phyloP scores from a whole-genome alignment of 2,888 invertebrate species.

The Phaedon cochleariae region DNA sequence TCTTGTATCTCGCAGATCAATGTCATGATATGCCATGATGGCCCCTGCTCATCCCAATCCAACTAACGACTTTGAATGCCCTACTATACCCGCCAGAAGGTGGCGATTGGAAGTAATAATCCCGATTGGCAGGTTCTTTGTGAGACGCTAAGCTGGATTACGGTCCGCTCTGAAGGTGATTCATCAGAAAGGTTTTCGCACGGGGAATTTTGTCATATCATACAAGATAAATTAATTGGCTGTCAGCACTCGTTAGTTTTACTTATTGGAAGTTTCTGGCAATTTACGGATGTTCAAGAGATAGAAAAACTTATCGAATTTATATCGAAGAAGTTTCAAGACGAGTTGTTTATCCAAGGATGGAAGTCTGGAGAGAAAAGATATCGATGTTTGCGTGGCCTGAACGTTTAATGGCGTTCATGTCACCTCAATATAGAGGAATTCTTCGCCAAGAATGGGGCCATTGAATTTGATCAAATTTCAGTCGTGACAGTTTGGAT shows the following conservation, averaged over 20 bases:
- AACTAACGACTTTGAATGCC: background rate
- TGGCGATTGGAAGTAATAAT: constrained; percentile 33
- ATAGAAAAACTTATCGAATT: background rate
- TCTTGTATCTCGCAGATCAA: background rate
- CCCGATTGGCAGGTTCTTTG: constrained; percentile 43
- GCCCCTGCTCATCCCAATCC: background rate
- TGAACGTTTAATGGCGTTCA: background rate
- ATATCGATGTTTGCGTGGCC: background rate
- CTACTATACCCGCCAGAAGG: constrained; percentile 5
- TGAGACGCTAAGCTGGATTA: constrained; percentile 39
- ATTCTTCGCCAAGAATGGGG: no score
- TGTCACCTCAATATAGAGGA: no score
- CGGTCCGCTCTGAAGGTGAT: constrained; percentile 31
- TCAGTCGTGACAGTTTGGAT: no score
- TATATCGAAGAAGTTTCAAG: background rate
- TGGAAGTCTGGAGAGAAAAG: background rate
- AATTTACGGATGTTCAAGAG: background rate
- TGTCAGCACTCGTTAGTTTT: constrained; percentile 15
- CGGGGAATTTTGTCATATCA: constrained; percentile 33
- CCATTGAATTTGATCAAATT: no score
- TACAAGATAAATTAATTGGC: constrained; percentile 36
- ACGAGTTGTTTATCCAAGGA: background rate
- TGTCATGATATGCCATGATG: no score
- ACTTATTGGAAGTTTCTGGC: background rate
- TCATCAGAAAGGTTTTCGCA: constrained; percentile 30